Base-by-base conservation (phyloP, 1,140 invertebrate species). In the Rhizoglyphus robini region DNA sequence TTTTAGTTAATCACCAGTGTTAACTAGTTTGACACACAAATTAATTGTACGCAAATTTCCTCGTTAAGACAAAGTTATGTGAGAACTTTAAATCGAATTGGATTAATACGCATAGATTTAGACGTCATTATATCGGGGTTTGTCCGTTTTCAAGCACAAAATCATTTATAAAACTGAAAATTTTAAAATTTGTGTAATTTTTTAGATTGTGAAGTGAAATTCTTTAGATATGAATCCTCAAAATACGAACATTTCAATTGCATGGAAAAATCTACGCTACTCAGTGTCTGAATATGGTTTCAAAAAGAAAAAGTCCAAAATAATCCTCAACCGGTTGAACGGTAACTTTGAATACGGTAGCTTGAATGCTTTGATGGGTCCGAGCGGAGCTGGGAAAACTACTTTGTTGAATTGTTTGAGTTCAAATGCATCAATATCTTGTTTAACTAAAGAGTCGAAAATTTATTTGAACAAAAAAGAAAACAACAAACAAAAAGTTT, bases 321-420 rank as follows among this genome's bases (percentile, higher is more conserved):
- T 34, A 29, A 58, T 58, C 29, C 54, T 58, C n/a, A 13, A 23
- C 15, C 27, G 29, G n/a, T 30, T 58, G 8, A 29, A 58, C 29
- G 54, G 54, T 27, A 13, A 32, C 29, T 23, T 58, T 11, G 5
- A 58, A 2, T 30, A 32, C 11, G n/a, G 29, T 18, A 30, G 27
- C 38, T 69, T 81, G 58, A 77, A 76, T 4, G 79, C 78, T 20
- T 77, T 81, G 13, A 79, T 81, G 78, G 79, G 79, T 1, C 79
- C 79, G n/a, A 91, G 88, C 11, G 79, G 79, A 1, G 78, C 78
- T 8, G 79, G 79, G 15, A 81, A 81, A 69, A 79, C 78, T 1
- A 78, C 79, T 1, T 51, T 74, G 0, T 54, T 74, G 18, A 74
- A 74, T 70, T 57, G 75, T 76, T 67, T 70, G 62, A 51, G 72